Base-by-base conservation (phyloP, 2,113 vertebrate species). In the Cavia aperea region DNA sequence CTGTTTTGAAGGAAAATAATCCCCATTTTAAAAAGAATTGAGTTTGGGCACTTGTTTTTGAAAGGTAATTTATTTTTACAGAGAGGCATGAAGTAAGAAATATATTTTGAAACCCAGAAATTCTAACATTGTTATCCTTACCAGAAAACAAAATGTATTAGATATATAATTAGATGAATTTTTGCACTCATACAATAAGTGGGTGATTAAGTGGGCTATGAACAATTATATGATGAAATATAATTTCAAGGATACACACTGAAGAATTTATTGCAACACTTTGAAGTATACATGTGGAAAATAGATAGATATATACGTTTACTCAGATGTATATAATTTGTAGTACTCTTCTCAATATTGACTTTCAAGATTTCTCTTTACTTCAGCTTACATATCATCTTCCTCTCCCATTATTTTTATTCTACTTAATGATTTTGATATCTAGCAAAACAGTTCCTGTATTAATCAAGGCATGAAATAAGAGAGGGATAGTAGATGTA, bases 1-100 rank as follows among this genome's bases (percentile, higher is more conserved):
- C 70, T 81, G 1, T 46, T 36, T 43, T 84, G 15, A 63, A 77
- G 5, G 60, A 75, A 56, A 77, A 62, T 2, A 56, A 23, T 54
- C 58, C 85, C 31, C 15, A 24, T 9, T 12, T 62, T 75, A 1
- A 31, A 70, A 66, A 73, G 23, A 68, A 16, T 43, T 63, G 2
- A 43, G 1, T 6, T 70, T 18, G 7, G 21, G 4, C 23, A 39
- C 51, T 87, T 60, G 5, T 11, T 46, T 88, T 33, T 43, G 58
- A 93, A 92, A 87, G 31, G 29, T 86, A 75, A 75, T 90, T 90
- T 93, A 19, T 49, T 79, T 89, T 54, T 90, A 73, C 4, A 15
- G 2, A 18, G 4, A 54, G 7, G 68, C 11, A 81, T 26, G 6
- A 86, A 10, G 51, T 89, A 26, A 89, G 14, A 66, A 86, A 56